Evolutionary conservation across 2,888 invertebrate species (phyloP), one percentile per base, ranked within the genome.

Genomic region (Kuschelorhynchus macadamiae): DNA sequence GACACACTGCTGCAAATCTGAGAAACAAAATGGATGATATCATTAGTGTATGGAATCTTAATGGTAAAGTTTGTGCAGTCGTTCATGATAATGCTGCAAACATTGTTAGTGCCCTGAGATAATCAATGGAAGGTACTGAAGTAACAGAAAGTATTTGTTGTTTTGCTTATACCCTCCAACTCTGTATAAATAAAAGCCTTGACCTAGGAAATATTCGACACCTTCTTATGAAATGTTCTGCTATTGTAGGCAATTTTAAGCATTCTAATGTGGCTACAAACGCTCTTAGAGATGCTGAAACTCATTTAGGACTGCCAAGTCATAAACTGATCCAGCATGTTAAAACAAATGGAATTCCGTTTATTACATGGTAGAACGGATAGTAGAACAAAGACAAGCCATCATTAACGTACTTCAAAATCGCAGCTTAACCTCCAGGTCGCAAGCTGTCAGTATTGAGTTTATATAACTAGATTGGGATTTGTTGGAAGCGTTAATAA

Each of bases 71-170:
- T 36, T 7, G 36, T 17, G 66, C 68, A 17, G 53, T 64, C 14
- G 67, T 73, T 8, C 67, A 70, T 53, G 72, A 74, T 53, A 74
- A 74, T 57, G 74, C 73, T n/a, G 44, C 63, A 33, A 74, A 74
- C 61, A 74, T 74, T 36, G 55, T 61, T 16, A 63, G 50, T 18
- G 70, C 25, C n/a, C n/a, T n/a, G n/a, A n/a, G n/a, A n/a, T 71
- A 16, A 55, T 66, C 4, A 60, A 47, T 50, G 9, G 21, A 25
- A 44, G 4, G 25, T n/a, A 25, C 25, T 25, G 25, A 8, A 30
- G 39, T 16, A 25, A 57, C 55, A 12, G 53, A 55, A 12, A 53
- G 62, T 21, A 53, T 75, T 46, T 67, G 67, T 18, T 75, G 74
- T 50, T 71, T 72, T 69, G 68, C 74, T 32, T 74, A 75, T 61